Evolutionary conservation across 2,888 invertebrate species (phyloP).

Genomic region (Matsumyia berberina): DNA sequence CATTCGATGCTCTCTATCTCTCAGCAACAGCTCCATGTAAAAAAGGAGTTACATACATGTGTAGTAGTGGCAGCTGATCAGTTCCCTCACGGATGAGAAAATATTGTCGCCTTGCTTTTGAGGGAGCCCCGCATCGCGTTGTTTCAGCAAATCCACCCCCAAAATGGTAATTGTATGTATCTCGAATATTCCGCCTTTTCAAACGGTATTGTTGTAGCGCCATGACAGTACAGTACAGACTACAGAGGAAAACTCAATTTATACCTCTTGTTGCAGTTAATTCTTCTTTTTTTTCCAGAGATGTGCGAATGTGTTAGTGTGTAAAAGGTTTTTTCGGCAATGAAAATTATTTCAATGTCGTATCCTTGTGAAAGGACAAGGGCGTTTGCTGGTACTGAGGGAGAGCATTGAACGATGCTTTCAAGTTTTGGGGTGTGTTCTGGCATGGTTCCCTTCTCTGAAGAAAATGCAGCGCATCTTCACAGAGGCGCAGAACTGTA

Average conservation of each 20-base stretch:
- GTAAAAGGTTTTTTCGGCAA: conserved; percentile 54
- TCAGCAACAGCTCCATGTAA: not conserved
- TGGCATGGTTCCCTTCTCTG: conserved; percentile 36
- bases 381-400: conserved; percentile 60
- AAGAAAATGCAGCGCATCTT: conserved; percentile 19
- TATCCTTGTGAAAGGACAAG: conserved; percentile 74
- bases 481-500: conserved; percentile 39
- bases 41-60: conserved; percentile 3
- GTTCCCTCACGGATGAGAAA: not conserved
- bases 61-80: conserved; percentile 58
- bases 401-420: conserved; percentile 56
- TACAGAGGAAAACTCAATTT: conserved; percentile 45
- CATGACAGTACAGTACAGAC: not conserved
- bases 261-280: conserved; percentile 45
- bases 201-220: conserved; percentile 20
- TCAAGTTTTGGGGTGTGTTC: conserved; percentile 28
- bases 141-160: conserved; percentile 15
- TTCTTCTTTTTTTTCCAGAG: not conserved
- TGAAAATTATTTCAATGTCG: conserved; percentile 75
- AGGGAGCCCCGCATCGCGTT: not conserved
- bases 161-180: conserved; percentile 12
- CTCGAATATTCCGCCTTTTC: conserved; percentile 32
- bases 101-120: conserved; percentile 28
- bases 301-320: conserved; percentile 19
- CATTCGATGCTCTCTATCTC: conserved; percentile 13